These are phyloP conservation scores for Brachypodius melanocephalos DNA, from an alignment of 2,113 vertebrate genomes.

Conservation along the genomic window DNA sequence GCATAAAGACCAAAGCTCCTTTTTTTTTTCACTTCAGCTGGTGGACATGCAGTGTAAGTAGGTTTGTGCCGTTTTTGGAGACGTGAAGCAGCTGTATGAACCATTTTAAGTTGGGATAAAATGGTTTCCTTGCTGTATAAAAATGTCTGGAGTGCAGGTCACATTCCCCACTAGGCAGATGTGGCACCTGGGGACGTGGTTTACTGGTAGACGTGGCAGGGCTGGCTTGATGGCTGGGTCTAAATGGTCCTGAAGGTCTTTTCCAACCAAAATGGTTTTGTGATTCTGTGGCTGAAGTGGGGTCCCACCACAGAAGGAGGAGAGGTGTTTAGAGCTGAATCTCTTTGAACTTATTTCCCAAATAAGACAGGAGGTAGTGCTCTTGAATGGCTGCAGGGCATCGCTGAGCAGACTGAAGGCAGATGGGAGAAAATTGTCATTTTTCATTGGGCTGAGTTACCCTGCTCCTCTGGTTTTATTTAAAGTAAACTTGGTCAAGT, in stretches of 20 bases:
- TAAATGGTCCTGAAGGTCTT: neutral
- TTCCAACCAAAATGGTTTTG: neutral
- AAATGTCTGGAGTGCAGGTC: neutral
- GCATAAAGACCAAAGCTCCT: neutral
- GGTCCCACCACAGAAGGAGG: neutral
- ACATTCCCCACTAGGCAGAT: neutral
- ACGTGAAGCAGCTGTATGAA: neutral
- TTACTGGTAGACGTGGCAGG: neutral
- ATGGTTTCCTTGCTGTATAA: neutral
- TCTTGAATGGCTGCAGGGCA: neutral
- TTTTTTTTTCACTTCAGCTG: neutral
- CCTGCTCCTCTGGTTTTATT: neutral
- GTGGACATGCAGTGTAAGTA: neutral
- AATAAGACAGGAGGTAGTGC: neutral
- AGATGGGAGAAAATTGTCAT: neutral
- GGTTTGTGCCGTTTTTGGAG: neutral
- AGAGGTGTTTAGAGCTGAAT: neutral
- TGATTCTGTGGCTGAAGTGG: neutral
- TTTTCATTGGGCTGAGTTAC: neutral
- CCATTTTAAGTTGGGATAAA: neutral
- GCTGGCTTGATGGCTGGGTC: neutral
- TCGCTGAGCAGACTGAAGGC: neutral
- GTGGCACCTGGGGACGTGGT: neutral
- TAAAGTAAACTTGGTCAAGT: neutral
- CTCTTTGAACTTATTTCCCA: neutral